Evolutionary conservation across 1,140 invertebrate genomes (phyloP).

Genomic region (Tenebrio molitor): DNA sequence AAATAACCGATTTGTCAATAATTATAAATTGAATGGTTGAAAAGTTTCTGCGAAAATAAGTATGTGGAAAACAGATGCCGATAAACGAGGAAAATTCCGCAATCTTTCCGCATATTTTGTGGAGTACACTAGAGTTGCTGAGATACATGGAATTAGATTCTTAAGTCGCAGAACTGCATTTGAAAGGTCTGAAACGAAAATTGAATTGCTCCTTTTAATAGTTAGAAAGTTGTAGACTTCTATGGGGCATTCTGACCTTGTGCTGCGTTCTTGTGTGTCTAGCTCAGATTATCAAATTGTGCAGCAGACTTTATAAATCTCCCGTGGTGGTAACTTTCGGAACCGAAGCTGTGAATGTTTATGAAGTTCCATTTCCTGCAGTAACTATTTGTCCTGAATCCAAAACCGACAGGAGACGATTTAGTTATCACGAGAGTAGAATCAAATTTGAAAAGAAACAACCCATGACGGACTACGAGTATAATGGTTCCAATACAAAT

Average conservation of each 20-base stretch:
- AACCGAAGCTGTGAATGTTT: background rate
- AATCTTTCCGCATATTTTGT: too few species aligned
- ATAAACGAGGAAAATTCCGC: too few species aligned
- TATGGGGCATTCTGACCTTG: background rate
- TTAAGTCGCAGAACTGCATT: constrained; percentile 19
- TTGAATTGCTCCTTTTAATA: background rate
- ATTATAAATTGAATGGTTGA: too few species aligned
- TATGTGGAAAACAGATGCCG: too few species aligned
- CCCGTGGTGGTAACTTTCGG: background rate
- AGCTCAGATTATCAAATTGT: constrained; percentile 72
- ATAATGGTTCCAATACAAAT: too few species aligned
- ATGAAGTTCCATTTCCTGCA: constrained; percentile 67
- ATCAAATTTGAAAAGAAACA: background rate
- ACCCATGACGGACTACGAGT: too few species aligned
- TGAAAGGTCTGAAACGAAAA: constrained; percentile 54
- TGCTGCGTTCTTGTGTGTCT: constrained; percentile 65
- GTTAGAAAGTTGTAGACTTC: background rate
- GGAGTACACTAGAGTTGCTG: constrained; percentile 48
- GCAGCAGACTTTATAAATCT: background rate
- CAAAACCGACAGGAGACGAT: constrained; percentile 48
- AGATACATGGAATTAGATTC: background rate
- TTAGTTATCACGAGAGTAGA: constrained; percentile 43
- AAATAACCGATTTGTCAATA: too few species aligned
- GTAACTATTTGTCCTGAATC: constrained; percentile 69
- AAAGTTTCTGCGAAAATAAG: too few species aligned